Percentiles rank a stretch among this genome's conserved stretches.
Conservation (phyloP, 2,888 invertebrate species). For the Tenthredo amoena region DNA sequence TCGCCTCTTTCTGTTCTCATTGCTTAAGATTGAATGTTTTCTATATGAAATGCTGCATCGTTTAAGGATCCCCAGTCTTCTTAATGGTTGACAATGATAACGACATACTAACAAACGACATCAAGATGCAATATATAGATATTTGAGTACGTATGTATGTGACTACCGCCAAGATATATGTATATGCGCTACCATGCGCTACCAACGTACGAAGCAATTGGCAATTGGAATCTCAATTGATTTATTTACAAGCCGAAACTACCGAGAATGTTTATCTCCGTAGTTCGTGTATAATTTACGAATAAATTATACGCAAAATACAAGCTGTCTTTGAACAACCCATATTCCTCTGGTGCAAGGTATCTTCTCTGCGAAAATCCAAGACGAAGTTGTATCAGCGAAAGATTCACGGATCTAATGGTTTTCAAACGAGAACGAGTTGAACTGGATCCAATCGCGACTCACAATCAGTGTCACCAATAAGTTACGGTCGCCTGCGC, state of each 20-base stretch:
- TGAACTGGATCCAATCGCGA: not conserved
- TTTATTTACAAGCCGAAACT: constrained; percentile 27
- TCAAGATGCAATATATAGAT: not conserved
- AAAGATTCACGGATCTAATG: not conserved
- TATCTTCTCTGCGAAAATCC: not conserved
- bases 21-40: not conserved
- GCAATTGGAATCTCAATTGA: constrained; percentile 37
- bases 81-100: not conserved
- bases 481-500: no score
- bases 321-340: not conserved
- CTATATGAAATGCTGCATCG: not conserved
- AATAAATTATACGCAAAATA: not conserved
- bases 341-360: not conserved
- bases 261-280: constrained; percentile 24
- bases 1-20: not conserved
- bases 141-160: not conserved
- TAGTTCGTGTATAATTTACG: not conserved
- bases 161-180: not conserved
- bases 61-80: not conserved
- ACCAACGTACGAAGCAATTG: constrained; percentile 13
- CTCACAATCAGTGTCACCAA: not conserved
- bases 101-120: not conserved
- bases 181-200: not conserved
- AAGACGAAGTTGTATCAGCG: not conserved
- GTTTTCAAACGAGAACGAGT: not conserved